phyloP scores from a whole-genome alignment of 1,140 invertebrate species.

The Neoseiulus cucumeris region DNA sequence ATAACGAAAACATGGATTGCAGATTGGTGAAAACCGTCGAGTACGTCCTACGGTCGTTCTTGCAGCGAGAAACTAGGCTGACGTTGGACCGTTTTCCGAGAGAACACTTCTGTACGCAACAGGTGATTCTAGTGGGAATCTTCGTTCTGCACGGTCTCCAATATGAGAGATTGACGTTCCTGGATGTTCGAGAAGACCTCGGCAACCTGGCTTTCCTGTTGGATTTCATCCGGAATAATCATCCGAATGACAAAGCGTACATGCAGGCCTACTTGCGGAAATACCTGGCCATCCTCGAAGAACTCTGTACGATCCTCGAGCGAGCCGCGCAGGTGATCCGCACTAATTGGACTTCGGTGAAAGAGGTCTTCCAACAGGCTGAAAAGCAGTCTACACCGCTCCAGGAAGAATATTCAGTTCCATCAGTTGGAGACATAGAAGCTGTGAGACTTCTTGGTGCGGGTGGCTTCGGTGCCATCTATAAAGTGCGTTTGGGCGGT shows the following conservation, averaged over 20 bases:
- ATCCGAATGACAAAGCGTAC: not conserved
- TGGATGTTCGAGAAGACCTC: not conserved
- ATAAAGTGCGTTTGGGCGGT: not conserved
- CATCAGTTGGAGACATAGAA: not conserved
- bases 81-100: not conserved
- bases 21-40: not conserved
- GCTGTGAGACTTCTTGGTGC: not conserved
- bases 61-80: not conserved
- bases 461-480: not conserved
- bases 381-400: no score
- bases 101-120: not conserved
- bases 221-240: not conserved
- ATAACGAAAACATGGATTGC: no score
- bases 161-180: not conserved
- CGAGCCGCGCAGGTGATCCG: not conserved
- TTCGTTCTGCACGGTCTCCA: not conserved
- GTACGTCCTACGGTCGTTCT: not conserved
- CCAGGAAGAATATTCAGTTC: no score
- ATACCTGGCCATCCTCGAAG: not conserved
- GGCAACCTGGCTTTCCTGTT: not conserved
- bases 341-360: not conserved
- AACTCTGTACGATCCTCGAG: not conserved
- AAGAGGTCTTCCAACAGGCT: not conserved
- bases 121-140: not conserved
- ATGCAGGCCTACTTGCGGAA: not conserved